Base-by-base conservation (phyloP, 2,888 invertebrate species). In the Lasioglossum zephyrum region DNA sequence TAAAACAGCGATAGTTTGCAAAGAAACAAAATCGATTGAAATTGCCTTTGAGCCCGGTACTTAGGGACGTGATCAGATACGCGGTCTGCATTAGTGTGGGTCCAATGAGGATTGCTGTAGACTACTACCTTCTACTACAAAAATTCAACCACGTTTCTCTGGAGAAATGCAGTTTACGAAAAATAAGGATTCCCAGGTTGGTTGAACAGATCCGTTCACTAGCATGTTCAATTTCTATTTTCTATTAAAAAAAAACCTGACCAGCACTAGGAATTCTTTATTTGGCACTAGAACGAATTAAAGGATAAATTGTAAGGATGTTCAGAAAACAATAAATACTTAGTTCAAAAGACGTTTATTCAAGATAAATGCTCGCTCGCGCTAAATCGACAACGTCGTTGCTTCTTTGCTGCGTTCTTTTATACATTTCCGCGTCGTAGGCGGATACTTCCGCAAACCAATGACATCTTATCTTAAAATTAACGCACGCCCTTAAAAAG, bases 1-100 rank as follows among this genome's bases (percentile, higher is more conserved):
- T 79, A 81, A 85, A 75, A 77, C 79, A 76, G 73, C 72, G 77
- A 77, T 72, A 44, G n/a, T 63, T 57, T 26, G 53, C 47, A n/a
- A 63, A 36, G 73, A 73, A 31, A 83, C 73, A n/a, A 77, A 84
- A 77, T 69, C 36, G 44, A 57, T 57, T n/a, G 69, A 41, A 69
- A 69, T 69, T 69, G 39, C 39, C 69, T 69, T 69, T 69, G 69
- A 39, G 39, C 36, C 36, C n/a, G 22, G 69, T 36, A 39, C 69
- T 69, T 39, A 39, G 39, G n/a, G 36, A 69, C 69, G 39, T 36
- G 39, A 36, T 69, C 69, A 39, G 22, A 6, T 69, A 36, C 69
- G 1, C 11, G 36, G 39, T 39, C 69, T 41, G 69, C 11, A 69
- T 69, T 39, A 39, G 39, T 39, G 69, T 69, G 39, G 69, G 11